Evolutionary conservation across 2,113 vertebrate species (phyloP), one percentile per base, ranked within the genome.

Genomic region (Gambusia affinis): DNA sequence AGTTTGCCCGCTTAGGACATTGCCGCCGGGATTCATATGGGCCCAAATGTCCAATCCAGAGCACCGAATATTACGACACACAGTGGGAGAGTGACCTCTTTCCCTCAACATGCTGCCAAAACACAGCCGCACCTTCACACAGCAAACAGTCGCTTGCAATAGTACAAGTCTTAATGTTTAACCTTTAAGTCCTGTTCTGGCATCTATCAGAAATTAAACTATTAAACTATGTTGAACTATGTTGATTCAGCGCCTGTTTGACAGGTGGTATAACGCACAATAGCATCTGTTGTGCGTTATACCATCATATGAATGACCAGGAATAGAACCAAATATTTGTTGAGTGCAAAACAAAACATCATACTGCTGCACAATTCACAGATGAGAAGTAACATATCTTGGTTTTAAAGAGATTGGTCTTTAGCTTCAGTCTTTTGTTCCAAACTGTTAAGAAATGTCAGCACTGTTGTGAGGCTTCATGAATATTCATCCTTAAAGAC

Each of bases 71-170:
- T 70, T 69, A 69, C 30, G 14, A 22, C 29, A 33, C 67, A 31
- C 67, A 33, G 30, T 33, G 47, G 44, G 67, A 57, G 67, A 69
- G 47, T 68, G 66, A 68, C 66, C 66, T 68, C 66, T 31, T 47
- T 68, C 29, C 30, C 66, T 51, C 29, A 10, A 33, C 29, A 69
- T 17, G 31, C 54, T 57, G 67, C 29, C 67, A n/a, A 54, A 51
- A 54, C 22, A 24, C 47, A 33, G 47, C 67, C 33, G 30, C 17
- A 57, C 57, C 22, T 54, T 69, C 19, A 30, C 15, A 31, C 0
- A 51, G 39, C 14, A 68, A 47, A 54, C 4, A 54, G 19, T 57
- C 24, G 17, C 57, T 24, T 57, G 64, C n/a, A 42, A 35, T 39
- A 28, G 12, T 66, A 15, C 42, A 7, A 66, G 24, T 35, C 22